These are phyloP conservation scores for Litocranius walleri DNA, from an alignment of 2,113 vertebrate species.

Conservation along the genomic window DNA sequence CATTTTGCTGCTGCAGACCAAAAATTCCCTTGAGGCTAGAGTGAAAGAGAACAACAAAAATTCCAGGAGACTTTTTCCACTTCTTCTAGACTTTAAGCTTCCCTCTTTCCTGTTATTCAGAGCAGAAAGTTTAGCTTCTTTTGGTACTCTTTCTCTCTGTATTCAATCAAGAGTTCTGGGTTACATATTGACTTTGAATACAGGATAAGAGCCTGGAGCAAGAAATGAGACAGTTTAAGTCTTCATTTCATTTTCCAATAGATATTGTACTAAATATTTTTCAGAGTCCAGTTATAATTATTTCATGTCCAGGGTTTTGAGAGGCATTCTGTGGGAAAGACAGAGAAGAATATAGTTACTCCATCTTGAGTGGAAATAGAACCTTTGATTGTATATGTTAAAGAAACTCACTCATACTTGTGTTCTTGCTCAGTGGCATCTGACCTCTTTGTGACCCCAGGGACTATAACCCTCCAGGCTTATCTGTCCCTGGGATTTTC, in stretches of 20 bases:
- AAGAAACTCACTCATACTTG: neutral
- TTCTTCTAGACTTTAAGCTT: neutral
- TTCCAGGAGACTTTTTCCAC: too few relatives aligned
- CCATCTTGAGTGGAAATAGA: neutral
- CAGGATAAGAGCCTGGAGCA: neutral
- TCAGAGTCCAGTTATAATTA: neutral
- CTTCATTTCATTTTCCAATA: neutral
- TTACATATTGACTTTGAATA: neutral
- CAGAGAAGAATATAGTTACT: neutral
- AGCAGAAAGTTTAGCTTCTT: neutral
- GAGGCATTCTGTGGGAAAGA: neutral
- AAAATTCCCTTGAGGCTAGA: neutral
- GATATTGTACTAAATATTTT: neutral
- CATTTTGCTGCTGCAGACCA: neutral
- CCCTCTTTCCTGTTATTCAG: neutral
- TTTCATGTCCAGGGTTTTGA: neutral
- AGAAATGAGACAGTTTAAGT: neutral
- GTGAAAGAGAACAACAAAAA: neutral
- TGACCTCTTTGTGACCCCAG: neutral
- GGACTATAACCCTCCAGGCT: neutral
- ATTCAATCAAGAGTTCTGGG: neutral
- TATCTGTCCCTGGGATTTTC: neutral
- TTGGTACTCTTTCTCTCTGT: neutral
- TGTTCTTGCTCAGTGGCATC: fast-evolving
- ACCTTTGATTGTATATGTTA: neutral